phyloP scores from a whole-genome alignment of 2,888 invertebrate species.

The Norana najaformis region DNA sequence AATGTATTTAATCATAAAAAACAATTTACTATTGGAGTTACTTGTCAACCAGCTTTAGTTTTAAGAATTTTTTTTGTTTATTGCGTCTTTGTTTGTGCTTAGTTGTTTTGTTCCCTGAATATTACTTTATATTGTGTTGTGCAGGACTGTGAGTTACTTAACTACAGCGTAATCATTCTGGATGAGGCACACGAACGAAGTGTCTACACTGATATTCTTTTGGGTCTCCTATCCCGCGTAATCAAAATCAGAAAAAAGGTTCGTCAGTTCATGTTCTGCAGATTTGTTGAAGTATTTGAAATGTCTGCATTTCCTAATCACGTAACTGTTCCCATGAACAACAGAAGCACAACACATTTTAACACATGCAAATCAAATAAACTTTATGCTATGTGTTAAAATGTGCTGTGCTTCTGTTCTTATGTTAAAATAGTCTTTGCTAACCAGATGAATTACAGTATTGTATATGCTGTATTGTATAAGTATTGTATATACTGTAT shows the following conservation, averaged over 20 bases:
- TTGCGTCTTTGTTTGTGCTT: background rate
- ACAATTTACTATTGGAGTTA: background rate
- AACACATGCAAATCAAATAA: background rate
- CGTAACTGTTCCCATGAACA: background rate
- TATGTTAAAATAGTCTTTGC: background rate
- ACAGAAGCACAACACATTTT: too few species aligned
- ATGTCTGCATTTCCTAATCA: background rate
- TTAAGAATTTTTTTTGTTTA: background rate
- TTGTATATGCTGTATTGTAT: background rate
- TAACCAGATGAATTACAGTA: background rate
- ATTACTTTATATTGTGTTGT: slow-evolving; percentile 34
- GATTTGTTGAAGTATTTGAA: background rate
- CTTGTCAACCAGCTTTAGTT: background rate
- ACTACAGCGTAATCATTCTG: slow-evolving; percentile 89
- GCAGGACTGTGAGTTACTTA: slow-evolving; percentile 70
- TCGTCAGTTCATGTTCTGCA: background rate
- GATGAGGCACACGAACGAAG: slow-evolving; percentile 98
- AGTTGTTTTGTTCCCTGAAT: background rate
- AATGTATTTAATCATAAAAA: too few species aligned
- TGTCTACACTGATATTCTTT: slow-evolving; percentile 90
- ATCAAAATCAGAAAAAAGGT: slow-evolving; percentile 78
- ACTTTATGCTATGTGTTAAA: background rate
- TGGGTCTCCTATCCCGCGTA: slow-evolving; percentile 85
- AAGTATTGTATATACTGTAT: background rate
- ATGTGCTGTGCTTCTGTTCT: too few species aligned